Evolutionary conservation across 2,797 vertebrate species (phyloP).

Genomic region (Pyrocephalus nanus): DNA sequence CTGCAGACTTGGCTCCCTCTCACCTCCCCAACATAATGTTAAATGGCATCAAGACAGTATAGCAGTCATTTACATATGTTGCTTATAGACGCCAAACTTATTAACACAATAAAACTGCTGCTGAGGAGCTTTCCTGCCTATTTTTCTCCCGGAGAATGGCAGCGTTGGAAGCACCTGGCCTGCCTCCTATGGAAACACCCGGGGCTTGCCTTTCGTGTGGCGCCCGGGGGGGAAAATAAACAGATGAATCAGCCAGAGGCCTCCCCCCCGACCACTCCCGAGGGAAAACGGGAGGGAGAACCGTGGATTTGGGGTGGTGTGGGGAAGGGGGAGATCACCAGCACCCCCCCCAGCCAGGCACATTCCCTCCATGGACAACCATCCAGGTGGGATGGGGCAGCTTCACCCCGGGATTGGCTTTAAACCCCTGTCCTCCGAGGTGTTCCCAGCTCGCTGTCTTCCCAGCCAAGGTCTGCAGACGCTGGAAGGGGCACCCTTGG

Average conservation of each 20-base stretch:
- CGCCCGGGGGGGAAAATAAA: conserved; percentile 16
- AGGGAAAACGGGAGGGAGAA: background rate
- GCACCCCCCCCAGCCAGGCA: background rate
- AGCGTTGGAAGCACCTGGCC: conserved; percentile 57
- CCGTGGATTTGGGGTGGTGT: fast-evolving
- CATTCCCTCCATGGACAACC: fast-evolving
- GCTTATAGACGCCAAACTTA: conserved; percentile 73
- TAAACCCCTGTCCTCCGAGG: fast-evolving
- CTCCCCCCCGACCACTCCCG: background rate
- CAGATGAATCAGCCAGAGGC: background rate
- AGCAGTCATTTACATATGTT: conserved; percentile 71
- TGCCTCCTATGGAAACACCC: conserved; percentile 39
- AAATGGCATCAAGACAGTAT: conserved; percentile 68
- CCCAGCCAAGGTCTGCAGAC: background rate
- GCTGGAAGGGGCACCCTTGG: background rate
- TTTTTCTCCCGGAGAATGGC: conserved; percentile 54
- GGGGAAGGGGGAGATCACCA: fast-evolving
- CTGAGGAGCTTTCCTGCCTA: conserved; percentile 62
- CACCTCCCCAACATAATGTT: conserved; percentile 65
- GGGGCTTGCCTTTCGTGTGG: conserved; percentile 34
- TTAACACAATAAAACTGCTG: conserved; percentile 71
- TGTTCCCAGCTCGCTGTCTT: background rate
- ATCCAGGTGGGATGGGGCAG: fast-evolving
- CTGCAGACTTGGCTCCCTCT: conserved; percentile 66
- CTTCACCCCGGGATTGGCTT: background rate